Conservation (phyloP, 2,113 vertebrate genomes). For the Holacanthus passer region DNA sequence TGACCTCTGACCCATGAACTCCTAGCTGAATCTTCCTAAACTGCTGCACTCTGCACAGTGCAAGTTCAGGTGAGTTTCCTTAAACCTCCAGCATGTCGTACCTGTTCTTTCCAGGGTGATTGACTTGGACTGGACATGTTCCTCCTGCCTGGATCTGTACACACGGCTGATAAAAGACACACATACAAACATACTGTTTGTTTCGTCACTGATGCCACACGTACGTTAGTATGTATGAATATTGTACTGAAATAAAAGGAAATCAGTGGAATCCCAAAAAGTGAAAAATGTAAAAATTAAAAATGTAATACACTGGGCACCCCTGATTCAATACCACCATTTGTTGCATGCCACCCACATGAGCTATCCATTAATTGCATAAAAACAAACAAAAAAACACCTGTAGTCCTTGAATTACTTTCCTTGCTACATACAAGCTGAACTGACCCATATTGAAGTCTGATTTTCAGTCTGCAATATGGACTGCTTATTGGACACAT, state of each 20-base stretch:
- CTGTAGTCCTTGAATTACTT: too few relatives aligned
- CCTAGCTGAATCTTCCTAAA: background rate
- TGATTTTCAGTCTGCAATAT: background rate
- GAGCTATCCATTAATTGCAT: background rate
- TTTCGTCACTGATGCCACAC: background rate
- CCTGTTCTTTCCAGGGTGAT: conserved; percentile 60
- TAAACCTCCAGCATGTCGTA: background rate
- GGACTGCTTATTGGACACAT: background rate
- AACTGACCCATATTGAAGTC: too few relatives aligned
- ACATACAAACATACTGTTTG: background rate
- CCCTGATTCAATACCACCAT: background rate
- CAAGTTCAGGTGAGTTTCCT: background rate
- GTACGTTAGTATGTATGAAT: background rate
- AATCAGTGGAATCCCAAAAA: background rate
- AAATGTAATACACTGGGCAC: too few relatives aligned
- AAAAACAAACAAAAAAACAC: too few relatives aligned
- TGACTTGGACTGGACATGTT: background rate
- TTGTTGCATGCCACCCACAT: background rate
- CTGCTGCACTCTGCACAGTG: too few relatives aligned
- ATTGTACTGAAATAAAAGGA: background rate
- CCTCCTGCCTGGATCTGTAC: background rate
- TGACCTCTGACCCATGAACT: background rate
- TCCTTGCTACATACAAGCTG: too few relatives aligned
- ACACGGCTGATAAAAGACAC: conserved; percentile 24
- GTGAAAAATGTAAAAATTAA: background rate